Evolutionary conservation across 2,888 invertebrate genomes (phyloP), one percentile per base, ranked within the genome.

Genomic region (Phyto melanocephala): DNA sequence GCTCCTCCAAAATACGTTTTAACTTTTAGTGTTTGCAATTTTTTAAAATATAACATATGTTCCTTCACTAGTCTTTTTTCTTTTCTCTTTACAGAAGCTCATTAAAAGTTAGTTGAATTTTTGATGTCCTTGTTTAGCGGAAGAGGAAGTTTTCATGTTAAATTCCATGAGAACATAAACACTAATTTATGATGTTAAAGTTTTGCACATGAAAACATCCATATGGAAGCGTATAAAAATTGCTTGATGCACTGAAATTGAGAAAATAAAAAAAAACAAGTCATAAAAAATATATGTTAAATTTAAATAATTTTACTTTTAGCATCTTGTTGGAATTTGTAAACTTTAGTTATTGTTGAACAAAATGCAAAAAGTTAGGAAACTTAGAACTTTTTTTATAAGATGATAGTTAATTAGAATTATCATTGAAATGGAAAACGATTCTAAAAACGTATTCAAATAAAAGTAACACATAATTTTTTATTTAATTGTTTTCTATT

Each of bases 81-180:
- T 60, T 42, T 65, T 47, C 33, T 54, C 47, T 54, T 35, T 52
- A n/a, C 28, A 52, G 17, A 67, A 75, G 65, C 75, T 75, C 65
- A 75, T 75, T 75, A 75, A 67, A 75, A 67, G 65, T 75, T 75
- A 24, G 45, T 47, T 24, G 56, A 65, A 47, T 58, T 45, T 58
- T 58, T 75, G 17, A 75, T 45, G 65, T 67, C 47, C 35, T 47
- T 47, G 56, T 65, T 65, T 47, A 20, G 45, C 15, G 50, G n/a
- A 71, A 22, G 35, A 20, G 0, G 2, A 52, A 74, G 68, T 68
- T 68, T 56, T 54, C 17, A 24, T n/a, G 68, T 40, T 68, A 54
- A 40, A 56, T 68, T 54, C 40, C 40, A 17, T 13, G 17, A 54
- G 40, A 52, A 40, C 33, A 33, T 40, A 22, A 24, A 40, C 52